A percentile compares a stretch with the other conserved stretches of the same genome.
Evolutionary conservation across 2,797 vertebrate genomes (phyloP).

Genomic region (Bucorvus abyssinicus): DNA sequence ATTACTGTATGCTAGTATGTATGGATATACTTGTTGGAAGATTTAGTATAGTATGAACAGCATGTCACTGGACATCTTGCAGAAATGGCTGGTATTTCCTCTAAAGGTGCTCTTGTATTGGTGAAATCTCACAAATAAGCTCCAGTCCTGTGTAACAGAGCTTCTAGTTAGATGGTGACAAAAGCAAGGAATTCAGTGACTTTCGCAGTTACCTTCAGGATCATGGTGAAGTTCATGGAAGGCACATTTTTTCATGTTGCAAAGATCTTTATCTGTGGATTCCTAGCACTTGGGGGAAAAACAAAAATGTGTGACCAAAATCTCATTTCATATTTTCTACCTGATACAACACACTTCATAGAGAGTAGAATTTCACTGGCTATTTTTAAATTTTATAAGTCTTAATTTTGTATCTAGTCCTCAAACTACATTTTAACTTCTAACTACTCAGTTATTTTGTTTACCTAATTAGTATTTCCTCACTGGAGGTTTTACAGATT

Average conservation of each 20-base stretch:
- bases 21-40: neutral
- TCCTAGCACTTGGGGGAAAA: neutral
- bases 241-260: fast-evolving
- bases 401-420: neutral
- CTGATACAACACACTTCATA: neutral
- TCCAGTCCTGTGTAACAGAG: neutral
- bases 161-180: neutral
- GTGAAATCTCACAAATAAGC: neutral
- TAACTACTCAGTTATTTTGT: neutral
- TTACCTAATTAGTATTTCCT: neutral
- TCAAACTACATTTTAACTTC: neutral
- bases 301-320: neutral
- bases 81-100: neutral
- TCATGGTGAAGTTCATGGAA: neutral
- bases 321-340: neutral
- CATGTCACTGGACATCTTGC: neutral
- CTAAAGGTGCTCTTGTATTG: neutral
- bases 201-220: neutral
- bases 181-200: neutral
- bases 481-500: neutral
- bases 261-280: neutral
- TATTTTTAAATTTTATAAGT: neutral
- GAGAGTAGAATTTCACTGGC: neutral
- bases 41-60: fast-evolving
- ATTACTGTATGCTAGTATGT: fast-evolving